Conservation (phyloP, 2,113 vertebrate genomes). For the Apodemus sylvaticus region DNA sequence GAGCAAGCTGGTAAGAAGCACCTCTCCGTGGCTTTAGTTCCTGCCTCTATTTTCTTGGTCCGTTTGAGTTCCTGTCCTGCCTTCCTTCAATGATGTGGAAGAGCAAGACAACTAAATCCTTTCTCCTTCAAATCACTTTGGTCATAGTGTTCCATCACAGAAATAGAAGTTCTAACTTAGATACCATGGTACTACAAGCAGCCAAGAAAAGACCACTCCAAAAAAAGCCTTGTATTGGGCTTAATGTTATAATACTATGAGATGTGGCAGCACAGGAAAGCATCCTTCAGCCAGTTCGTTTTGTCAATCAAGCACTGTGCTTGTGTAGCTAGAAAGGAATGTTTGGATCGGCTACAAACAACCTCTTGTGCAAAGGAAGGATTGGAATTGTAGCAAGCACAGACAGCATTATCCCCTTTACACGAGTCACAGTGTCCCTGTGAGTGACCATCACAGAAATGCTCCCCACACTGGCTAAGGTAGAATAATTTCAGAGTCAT, state of each 20-base stretch:
- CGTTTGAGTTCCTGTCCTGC: neutral
- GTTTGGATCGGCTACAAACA: neutral
- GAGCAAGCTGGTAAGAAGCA: neutral
- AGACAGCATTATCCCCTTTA: neutral
- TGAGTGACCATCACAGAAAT: neutral
- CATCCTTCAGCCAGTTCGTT: too few species aligned
- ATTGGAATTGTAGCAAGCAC: too few species aligned
- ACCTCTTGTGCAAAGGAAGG: neutral
- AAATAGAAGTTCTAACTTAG: neutral
- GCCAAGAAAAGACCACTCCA: neutral
- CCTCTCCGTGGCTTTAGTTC: neutral
- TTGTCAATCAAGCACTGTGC: neutral
- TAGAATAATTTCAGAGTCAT: neutral
- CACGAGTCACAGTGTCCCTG: neutral
- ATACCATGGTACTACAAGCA: neutral
- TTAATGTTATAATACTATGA: neutral
- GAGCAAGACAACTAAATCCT: neutral
- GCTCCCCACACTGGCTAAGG: neutral
- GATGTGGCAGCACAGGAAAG: neutral
- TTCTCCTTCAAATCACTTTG: neutral
- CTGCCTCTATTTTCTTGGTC: neutral
- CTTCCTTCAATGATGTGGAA: neutral
- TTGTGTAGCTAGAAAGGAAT: neutral
- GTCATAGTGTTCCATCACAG: neutral
- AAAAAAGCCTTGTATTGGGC: neutral